These are phyloP conservation scores for Dolichotis patagonum DNA, from an alignment of 2,113 vertebrate species.

Conservation along the genomic window DNA sequence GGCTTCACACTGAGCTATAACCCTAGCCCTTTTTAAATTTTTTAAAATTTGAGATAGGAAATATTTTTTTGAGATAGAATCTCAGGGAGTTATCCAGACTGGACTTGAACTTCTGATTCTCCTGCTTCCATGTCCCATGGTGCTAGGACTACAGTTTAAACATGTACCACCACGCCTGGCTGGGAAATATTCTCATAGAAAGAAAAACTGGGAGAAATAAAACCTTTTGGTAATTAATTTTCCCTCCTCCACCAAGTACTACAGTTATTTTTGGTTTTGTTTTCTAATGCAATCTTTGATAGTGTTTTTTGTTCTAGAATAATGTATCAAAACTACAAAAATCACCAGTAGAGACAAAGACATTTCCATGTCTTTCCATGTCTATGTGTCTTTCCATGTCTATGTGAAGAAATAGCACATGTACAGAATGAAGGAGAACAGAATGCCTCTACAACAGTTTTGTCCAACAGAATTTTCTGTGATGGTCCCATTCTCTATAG, in stretches of 20 bases:
- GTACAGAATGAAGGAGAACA: background rate
- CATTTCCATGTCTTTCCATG: too few species aligned
- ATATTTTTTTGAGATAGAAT: background rate
- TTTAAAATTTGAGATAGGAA: background rate
- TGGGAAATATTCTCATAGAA: background rate
- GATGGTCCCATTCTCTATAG: background rate
- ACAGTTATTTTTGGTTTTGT: slow-evolving; percentile 22
- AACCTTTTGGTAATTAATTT: background rate
- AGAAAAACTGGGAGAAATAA: background rate
- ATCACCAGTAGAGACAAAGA: slow-evolving; percentile 18
- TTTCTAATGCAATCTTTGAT: background rate
- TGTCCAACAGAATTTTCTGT: background rate
- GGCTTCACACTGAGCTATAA: background rate
- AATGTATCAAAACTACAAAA: background rate
- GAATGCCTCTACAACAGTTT: background rate
- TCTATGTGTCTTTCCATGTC: too few species aligned
- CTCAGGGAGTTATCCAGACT: background rate
- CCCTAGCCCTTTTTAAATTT: background rate
- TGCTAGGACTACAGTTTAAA: background rate
- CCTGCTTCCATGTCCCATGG: background rate
- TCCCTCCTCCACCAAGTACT: background rate
- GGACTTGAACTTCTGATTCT: background rate
- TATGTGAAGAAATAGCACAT: slow-evolving; percentile 31
- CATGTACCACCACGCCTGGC: background rate
- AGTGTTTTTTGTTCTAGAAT: slow-evolving; percentile 31